Evolutionary conservation across 2,113 vertebrate species (phyloP).

Genomic region (Patagioenas fasciata): DNA sequence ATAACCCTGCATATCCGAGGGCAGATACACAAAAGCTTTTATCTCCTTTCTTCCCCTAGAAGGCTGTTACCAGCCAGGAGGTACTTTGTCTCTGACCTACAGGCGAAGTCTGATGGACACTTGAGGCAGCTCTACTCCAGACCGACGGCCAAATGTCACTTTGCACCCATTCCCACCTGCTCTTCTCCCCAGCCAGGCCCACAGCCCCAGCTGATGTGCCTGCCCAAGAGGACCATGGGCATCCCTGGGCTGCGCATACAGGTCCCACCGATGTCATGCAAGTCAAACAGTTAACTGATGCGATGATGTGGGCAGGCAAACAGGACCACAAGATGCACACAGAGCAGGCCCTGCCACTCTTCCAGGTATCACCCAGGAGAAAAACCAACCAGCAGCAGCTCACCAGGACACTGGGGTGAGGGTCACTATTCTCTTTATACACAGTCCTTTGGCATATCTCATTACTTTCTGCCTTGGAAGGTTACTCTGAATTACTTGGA

Average conservation of each 20-base stretch:
- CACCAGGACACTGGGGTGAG: no score
- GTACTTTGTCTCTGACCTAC: rapidly evolving
- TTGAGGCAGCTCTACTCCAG: not conserved
- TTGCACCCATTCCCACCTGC: not conserved
- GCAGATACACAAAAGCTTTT: rapidly evolving
- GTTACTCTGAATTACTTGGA: not conserved
- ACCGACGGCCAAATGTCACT: not conserved
- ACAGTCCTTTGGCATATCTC: not conserved
- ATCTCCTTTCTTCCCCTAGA: not conserved
- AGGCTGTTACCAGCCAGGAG: not conserved
- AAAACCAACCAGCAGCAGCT: no score
- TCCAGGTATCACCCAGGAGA: no score
- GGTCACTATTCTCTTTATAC: not conserved
- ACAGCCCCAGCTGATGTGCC: not conserved
- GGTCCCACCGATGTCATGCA: rapidly evolving
- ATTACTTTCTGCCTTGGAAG: not conserved
- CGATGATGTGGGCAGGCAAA: no score
- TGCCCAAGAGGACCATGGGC: not conserved
- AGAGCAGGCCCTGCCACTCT: no score
- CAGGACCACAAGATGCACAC: no score
- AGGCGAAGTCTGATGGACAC: not conserved
- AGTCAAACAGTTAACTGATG: no score
- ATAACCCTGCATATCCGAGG: not conserved
- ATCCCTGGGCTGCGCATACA: no score
- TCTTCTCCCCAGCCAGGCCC: not conserved